Base-by-base conservation (phyloP, 2,113 vertebrate species). In the Eolophus roseicapilla region DNA sequence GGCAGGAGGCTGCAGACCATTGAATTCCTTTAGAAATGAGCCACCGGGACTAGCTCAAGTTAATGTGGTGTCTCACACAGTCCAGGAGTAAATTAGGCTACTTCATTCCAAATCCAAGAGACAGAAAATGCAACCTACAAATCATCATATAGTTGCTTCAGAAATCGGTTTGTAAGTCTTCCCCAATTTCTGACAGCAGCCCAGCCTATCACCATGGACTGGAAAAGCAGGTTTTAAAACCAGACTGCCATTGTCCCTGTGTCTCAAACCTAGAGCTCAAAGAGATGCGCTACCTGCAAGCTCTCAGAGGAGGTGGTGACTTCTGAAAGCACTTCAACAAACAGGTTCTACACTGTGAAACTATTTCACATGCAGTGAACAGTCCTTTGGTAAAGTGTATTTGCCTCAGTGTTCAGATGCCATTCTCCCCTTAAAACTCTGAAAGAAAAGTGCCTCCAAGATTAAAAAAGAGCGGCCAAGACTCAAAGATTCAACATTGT, bases 1-100 rank as follows among this genome's bases (percentile, higher is more conserved):
- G 8, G 27, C 35, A 86, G 35, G 23, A 73, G 28, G 31, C 47
- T 73, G 25, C 4, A 12, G 50, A 25, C 11, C 49, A 59, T 2
- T 1, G 2, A 4, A 28, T 39, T 64, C n/a, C n/a, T 50, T 17
- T 24, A 29, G 23, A 68, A 53, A 84, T 23, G 44, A 76, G 43
- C 8, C 43, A 55, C 15, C 41, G 46, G 9, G 41, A 82, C 47
- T 0, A 68, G 33, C 23, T 25, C 24, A 81, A 44, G 11, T 50
- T 29, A 71, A 19, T 0, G 0, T 1, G 6, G 7, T 29, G 8
- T 13, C 31, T 55, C 65, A 63, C 21, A 25, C 3, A 60, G 7
- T 13, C 60, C 28, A 64, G 37, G 31, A 86, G 57, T 37, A 86
- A 78, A 33, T 70, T 2, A 65, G 49, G 37, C 18, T 52, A 31